Conservation (phyloP, 1,140 invertebrate species). For the Euwallacea fornicatus region DNA sequence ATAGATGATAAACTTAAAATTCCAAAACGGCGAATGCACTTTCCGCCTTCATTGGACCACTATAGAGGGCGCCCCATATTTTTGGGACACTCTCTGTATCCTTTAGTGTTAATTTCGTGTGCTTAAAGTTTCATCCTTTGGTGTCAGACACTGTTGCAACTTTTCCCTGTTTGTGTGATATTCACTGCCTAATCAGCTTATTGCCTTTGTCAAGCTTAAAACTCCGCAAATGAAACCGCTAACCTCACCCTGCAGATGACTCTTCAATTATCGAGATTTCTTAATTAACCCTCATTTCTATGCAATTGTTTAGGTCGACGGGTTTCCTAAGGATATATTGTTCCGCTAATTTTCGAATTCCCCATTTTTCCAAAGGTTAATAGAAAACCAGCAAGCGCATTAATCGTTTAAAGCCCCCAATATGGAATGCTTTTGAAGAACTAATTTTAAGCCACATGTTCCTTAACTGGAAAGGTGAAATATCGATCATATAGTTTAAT, state of each 20-base stretch:
- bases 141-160: too few species aligned
- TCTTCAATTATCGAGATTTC: conserved; percentile 39
- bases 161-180: too few species aligned
- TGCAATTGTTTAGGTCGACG: conserved; percentile 23
- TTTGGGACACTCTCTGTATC: too few species aligned
- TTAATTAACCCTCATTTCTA: conserved; percentile 39
- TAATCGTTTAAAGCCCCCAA: conserved; percentile 12
- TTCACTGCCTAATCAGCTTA: too few species aligned
- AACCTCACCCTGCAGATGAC: conserved; percentile 27
- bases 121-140: too few species aligned
- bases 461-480: not conserved
- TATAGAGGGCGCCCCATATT: too few species aligned
- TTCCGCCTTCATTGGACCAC: too few species aligned
- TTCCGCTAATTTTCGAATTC: conserved; percentile 29
- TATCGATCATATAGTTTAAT: not conserved
- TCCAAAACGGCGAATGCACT: too few species aligned
- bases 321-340: conserved; percentile 32
- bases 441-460: not conserved
- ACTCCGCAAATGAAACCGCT: too few species aligned
- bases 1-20: too few species aligned
- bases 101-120: too few species aligned
- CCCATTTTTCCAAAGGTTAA: conserved; percentile 20
- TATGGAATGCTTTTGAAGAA: not conserved
- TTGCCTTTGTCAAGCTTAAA: too few species aligned
- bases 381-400: conserved; percentile 18